Evolutionary conservation across 2,113 vertebrate genomes (phyloP).

Genomic region (Nyctibius bracteatus): DNA sequence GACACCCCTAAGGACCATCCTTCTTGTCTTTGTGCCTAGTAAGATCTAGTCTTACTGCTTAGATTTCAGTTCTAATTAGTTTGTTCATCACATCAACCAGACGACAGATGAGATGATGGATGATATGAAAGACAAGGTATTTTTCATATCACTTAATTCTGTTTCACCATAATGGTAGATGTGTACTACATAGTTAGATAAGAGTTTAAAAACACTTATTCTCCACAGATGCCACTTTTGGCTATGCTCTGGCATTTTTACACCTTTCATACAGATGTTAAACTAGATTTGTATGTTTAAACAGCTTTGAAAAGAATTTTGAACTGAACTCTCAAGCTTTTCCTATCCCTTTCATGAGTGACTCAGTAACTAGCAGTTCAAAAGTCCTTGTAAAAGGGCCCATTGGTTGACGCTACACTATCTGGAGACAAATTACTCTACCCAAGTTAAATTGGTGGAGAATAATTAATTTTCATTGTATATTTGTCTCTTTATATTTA

Average conservation of each 20-base stretch:
- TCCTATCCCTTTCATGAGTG: background rate
- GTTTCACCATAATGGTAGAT: background rate
- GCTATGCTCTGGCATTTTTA: background rate
- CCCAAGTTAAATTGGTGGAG: background rate
- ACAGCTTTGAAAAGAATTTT: background rate
- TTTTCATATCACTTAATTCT: background rate
- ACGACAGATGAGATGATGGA: background rate
- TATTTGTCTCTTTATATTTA: background rate
- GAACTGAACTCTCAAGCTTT: background rate
- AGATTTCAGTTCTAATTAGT: background rate
- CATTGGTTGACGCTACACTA: background rate
- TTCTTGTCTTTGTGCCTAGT: background rate
- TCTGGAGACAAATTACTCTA: background rate
- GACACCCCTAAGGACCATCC: background rate
- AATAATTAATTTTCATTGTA: background rate
- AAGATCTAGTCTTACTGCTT: background rate
- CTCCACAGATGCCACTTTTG: background rate
- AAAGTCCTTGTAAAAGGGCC: background rate
- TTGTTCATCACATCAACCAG: background rate
- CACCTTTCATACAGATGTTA: background rate
- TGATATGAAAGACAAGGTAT: background rate
- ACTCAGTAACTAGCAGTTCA: background rate
- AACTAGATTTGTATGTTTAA: background rate
- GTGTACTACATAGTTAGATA: background rate
- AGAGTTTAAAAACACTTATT: background rate